A percentile compares a stretch with the other conserved stretches of the same genome.
phyloP scores from a whole-genome alignment of 2,797 vertebrate genomes.

The Phalanger gymnotis region DNA sequence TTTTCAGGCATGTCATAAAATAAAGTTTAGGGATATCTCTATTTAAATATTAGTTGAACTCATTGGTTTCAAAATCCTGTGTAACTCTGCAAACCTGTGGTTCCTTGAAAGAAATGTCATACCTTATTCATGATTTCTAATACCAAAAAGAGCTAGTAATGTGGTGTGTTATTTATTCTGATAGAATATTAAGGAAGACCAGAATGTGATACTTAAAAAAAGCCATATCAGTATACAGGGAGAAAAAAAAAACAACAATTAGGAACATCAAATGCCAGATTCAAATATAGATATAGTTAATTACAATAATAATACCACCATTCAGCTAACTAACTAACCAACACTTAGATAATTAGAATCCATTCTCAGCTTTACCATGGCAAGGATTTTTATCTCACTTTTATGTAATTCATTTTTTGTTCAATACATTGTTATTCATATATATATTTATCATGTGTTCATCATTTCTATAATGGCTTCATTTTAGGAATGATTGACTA shows the following conservation, averaged over 20 bases:
- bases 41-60: neutral
- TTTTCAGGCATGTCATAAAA: neutral
- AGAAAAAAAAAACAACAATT: neutral
- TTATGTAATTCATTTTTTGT: neutral
- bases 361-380: neutral
- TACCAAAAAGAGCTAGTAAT: neutral
- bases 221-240: too few species aligned
- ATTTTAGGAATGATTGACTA: neutral
- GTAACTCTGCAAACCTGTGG: neutral
- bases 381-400: neutral
- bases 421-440: neutral
- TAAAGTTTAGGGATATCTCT: neutral
- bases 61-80: neutral
- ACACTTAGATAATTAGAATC: neutral
- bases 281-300: fast-evolving
- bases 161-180: neutral
- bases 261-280: neutral
- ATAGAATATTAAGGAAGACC: neutral
- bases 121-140: neutral
- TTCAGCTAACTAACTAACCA: fast-evolving
- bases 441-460: neutral
- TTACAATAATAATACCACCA: neutral
- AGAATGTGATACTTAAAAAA: neutral
- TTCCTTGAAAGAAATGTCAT: neutral
- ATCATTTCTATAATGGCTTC: conserved; percentile 21